Evolutionary conservation across 2,888 invertebrate species (phyloP).

Genomic region (Lithophane leautieri): DNA sequence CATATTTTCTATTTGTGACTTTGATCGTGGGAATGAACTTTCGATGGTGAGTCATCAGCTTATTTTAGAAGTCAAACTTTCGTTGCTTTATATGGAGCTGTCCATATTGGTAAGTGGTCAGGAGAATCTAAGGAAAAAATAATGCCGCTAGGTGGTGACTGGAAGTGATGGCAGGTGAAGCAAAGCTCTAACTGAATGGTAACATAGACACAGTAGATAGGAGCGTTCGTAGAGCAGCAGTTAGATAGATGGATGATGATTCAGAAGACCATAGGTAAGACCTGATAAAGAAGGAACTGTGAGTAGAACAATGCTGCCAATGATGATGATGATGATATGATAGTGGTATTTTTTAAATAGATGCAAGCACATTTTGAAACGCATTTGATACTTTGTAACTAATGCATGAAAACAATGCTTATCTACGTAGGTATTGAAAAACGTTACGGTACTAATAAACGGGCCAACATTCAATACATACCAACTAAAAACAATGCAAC

Average conservation of each 20-base stretch:
- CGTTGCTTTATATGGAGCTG: slow-evolving; percentile 24
- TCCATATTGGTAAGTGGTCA: slow-evolving; percentile 9
- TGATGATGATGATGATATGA: too few relatives aligned
- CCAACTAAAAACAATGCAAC: slow-evolving; percentile 14
- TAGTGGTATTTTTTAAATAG: too few relatives aligned
- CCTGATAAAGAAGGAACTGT: too few relatives aligned
- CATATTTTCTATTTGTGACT: slow-evolving; percentile 14
- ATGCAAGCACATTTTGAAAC: neutral
- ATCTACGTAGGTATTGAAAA: neutral
- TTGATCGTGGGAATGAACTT: slow-evolving; percentile 42
- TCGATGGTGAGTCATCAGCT: slow-evolving; percentile 36
- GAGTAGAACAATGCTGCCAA: neutral
- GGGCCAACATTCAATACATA: slow-evolving; percentile 1
- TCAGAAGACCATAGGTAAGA: neutral
- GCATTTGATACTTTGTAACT: neutral
- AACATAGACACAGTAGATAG: neutral
- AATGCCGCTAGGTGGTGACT: neutral
- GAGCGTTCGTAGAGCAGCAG: too few relatives aligned
- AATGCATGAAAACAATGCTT: neutral
- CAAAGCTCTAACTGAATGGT: neutral
- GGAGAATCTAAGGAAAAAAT: neutral
- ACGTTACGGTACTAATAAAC: neutral
- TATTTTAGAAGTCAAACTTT: slow-evolving; percentile 37
- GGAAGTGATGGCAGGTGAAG: too few relatives aligned
- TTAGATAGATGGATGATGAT: neutral